These are phyloP conservation scores for Phrynocephalus forsythii DNA, from an alignment of 2,797 vertebrate species.

Conservation along the genomic window DNA sequence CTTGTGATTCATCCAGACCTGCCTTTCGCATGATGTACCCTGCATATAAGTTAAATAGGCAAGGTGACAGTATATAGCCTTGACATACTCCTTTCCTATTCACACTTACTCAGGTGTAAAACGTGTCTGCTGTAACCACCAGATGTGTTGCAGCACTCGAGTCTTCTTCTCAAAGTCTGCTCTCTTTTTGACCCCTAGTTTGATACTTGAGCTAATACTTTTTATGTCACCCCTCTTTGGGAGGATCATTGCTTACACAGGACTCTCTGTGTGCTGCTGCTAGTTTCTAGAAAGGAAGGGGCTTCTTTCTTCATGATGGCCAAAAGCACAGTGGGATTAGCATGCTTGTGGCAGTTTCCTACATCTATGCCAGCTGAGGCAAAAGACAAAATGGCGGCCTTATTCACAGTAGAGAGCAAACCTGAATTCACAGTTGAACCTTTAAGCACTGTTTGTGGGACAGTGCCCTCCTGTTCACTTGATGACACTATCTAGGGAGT, in stretches of 20 bases:
- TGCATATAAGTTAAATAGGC: too few species aligned
- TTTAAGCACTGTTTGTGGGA: not conserved
- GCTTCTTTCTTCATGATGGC: not conserved
- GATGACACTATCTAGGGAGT: not conserved
- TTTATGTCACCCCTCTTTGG: not conserved
- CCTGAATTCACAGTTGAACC: not conserved
- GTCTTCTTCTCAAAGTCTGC: too few species aligned
- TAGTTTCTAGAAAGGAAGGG: not conserved
- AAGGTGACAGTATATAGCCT: too few species aligned
- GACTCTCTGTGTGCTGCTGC: not conserved
- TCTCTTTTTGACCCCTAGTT: not conserved
- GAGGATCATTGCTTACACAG: not conserved
- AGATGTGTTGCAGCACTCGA: too few species aligned
- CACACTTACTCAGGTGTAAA: too few species aligned
- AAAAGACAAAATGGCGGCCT: not conserved
- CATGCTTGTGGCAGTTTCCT: not conserved
- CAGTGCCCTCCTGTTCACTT: not conserved
- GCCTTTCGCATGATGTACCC: too few species aligned
- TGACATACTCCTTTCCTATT: too few species aligned
- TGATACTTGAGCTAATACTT: not conserved
- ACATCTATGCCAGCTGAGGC: not conserved
- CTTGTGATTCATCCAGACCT: too few species aligned
- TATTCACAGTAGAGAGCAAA: not conserved
- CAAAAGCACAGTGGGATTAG: not conserved
- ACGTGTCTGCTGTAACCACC: too few species aligned